Evolutionary conservation across 2,888 invertebrate species (phyloP), one percentile per base, ranked within the genome.

Genomic region (Idaea biselata): DNA sequence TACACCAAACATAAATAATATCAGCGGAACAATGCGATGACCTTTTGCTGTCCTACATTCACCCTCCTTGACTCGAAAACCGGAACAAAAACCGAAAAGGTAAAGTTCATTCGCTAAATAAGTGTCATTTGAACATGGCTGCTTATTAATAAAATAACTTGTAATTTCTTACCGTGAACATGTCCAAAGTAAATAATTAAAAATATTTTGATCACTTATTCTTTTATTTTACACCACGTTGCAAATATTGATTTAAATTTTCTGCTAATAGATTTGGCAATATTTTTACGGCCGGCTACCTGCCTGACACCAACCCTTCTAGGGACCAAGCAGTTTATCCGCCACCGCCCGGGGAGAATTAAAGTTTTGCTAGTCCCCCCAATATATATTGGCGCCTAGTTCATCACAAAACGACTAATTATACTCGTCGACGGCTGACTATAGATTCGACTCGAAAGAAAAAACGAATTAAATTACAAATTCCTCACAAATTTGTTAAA

Each of bases 11-110:
- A 56, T 56, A 62, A 62, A 58, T 60, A 60, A 58, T 61, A 63
- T 63, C 59, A 60, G 56, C 60, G 59, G 61, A 61, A 66, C 58
- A 64, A 66, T 63, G 63, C 59, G 57, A 67, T 66, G 65, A 71
- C 69, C 65, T 71, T 71, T 69, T 17, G 18, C 14, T 65, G 69
- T 63, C 71, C 69, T 69, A 66, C 58, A 65, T 64, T 66, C 64
- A 63, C 61, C 71, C 65, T 68, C 68, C 60, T 63, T 60, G 64
- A 44, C 54, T 62, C 66, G 55, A 65, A 55, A 55, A 62, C 62
- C 65, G 64, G 66, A 63, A 63, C 65, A 58, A 44, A 66, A 60
- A 58, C 67, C 58, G 18, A 31, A 25, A 58, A 56, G 63, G 61
- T 65, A 69, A 71, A 67, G 68, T 69, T 69, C 62, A 68, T 57